A percentile compares a stretch with the other conserved stretches of the same genome.
phyloP scores from a whole-genome alignment of 1,140 invertebrate genomes.

The Hermetia illucens region DNA sequence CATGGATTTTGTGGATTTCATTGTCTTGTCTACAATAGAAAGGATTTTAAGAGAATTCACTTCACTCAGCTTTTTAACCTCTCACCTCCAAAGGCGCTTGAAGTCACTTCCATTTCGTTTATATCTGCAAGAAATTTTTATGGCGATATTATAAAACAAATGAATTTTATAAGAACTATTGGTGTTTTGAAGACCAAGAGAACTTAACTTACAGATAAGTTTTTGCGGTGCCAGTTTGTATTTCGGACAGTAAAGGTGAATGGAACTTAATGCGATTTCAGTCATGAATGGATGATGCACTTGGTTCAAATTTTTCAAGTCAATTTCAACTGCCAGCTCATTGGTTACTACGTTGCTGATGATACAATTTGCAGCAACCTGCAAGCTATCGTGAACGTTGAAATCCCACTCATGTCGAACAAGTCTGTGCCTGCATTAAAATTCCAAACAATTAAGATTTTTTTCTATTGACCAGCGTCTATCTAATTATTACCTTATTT shows the following conservation, averaged over 20 bases:
- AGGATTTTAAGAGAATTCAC: not conserved
- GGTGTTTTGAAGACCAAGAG: too few relatives aligned
- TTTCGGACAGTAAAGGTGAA: slow-evolving; percentile 21
- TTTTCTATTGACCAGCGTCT: slow-evolving; percentile 9
- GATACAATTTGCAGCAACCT: slow-evolving; percentile 38
- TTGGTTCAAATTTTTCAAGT: slow-evolving; percentile 50
- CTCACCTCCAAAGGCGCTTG: slow-evolving; percentile 17
- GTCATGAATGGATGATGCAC: slow-evolving; percentile 41
- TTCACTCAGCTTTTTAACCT: slow-evolving; percentile 2
- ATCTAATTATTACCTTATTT: slow-evolving; percentile 33
- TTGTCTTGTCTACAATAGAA: slow-evolving; percentile 11
- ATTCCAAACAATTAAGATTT: not conserved
- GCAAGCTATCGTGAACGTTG: slow-evolving; percentile 51
- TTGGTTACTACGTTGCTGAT: slow-evolving; percentile 32
- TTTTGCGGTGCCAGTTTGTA: slow-evolving; percentile 17
- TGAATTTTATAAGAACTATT: not conserved
- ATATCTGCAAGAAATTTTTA: slow-evolving; percentile 13
- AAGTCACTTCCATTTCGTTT: slow-evolving; percentile 19
- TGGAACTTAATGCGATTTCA: slow-evolving; percentile 33
- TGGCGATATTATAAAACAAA: not conserved
- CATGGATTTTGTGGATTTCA: slow-evolving; percentile 18
- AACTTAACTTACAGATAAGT: slow-evolving; percentile 18
- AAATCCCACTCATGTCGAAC: slow-evolving; percentile 52
- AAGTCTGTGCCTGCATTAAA: slow-evolving; percentile 40
- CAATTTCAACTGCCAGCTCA: slow-evolving; percentile 43